Conservation (phyloP, 2,113 vertebrate species). For the Sardina pilchardus region DNA sequence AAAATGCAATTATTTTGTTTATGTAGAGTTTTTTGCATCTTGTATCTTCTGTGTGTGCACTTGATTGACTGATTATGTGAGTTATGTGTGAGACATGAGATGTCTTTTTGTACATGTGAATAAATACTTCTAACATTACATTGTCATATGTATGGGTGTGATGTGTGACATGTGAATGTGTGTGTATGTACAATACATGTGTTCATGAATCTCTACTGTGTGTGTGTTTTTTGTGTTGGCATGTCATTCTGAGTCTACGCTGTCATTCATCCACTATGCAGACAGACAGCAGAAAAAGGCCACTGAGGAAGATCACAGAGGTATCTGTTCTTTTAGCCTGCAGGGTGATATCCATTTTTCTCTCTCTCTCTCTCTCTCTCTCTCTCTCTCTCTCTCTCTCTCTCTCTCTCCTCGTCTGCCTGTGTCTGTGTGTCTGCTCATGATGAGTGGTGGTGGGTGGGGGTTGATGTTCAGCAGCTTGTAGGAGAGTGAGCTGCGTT, state of each 20-base stretch:
- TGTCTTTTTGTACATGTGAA: background rate
- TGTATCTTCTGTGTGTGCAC: no score
- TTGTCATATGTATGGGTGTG: background rate
- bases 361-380: slow-evolving; percentile 33
- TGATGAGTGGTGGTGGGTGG: slow-evolving; percentile 13
- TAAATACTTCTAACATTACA: background rate
- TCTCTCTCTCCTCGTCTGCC: slow-evolving; percentile 16
- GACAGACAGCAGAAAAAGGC: background rate
- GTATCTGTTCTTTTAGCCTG: background rate
- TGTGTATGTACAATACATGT: background rate
- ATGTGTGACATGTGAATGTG: background rate
- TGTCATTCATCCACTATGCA: background rate
- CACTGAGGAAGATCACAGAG: background rate
- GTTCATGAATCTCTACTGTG: slow-evolving; percentile 1
- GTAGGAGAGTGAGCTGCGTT: slow-evolving; percentile 24
- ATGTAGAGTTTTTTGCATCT: background rate
- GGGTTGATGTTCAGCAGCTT: slow-evolving; percentile 35
- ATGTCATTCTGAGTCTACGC: slow-evolving; percentile 16
- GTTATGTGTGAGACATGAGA: background rate
- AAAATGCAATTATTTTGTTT: no score
- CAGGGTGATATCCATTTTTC: slow-evolving; percentile 54
- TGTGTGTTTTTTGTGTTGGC: background rate
- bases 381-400: slow-evolving; percentile 42
- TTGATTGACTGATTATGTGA: no score
- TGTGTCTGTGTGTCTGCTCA: slow-evolving; percentile 21